Percentiles rank a stretch among this genome's conserved stretches.
These are phyloP conservation scores for Epinephelus awoara DNA, from an alignment of 2,797 vertebrate species.

Conservation along the genomic window DNA sequence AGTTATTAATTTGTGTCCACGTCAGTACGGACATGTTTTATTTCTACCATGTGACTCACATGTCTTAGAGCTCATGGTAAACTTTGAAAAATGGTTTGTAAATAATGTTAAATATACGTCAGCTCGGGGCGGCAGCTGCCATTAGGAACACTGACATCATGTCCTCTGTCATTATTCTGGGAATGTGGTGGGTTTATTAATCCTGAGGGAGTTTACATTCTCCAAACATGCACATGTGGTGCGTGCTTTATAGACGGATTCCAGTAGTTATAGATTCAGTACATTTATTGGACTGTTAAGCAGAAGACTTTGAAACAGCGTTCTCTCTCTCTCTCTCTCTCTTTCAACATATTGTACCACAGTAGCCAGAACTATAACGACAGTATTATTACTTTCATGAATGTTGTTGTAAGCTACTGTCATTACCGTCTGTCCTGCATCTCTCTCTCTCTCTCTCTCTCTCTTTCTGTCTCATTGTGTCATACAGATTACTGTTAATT, in stretches of 20 bases:
- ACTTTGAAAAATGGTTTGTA: not conserved
- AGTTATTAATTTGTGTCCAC: not conserved
- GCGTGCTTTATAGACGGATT: not conserved
- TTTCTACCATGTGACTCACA: not conserved
- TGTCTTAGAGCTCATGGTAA: not conserved
- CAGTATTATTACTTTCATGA: no score
- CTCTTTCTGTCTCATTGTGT: no score
- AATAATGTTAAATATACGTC: not conserved
- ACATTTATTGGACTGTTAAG: not conserved
- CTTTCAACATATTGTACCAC: no score
- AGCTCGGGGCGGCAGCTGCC: not conserved
- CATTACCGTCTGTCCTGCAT: no score
- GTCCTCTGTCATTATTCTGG: not conserved
- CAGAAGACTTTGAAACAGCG: not conserved
- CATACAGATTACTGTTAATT: no score
- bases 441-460: no score
- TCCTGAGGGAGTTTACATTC: not conserved
- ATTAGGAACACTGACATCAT: conserved; percentile 2
- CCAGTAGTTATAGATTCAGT: not conserved
- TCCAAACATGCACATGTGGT: not conserved
- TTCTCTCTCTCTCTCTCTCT: no score
- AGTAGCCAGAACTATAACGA: no score
- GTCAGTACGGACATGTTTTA: not conserved
- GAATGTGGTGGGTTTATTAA: not conserved
- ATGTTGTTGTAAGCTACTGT: no score